Evolutionary conservation across 2,113 vertebrate genomes (phyloP).

Genomic region (Tachysurus vachellii): DNA sequence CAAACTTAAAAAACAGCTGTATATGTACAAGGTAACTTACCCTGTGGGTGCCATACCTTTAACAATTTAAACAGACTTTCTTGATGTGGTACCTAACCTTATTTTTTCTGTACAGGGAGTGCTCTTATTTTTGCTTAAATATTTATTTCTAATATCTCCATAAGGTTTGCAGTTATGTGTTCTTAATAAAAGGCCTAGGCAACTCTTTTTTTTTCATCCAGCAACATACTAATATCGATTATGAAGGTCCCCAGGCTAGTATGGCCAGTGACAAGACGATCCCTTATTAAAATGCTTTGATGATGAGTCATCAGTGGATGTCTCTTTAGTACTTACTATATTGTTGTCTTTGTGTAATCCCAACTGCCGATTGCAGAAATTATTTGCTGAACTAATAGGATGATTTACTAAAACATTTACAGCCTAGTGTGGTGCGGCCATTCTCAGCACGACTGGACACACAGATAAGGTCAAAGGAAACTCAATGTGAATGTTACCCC

Average conservation of each 20-base stretch:
- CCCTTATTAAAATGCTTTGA: slow-evolving; percentile 55
- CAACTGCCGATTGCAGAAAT: slow-evolving; percentile 27
- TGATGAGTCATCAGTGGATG: slow-evolving; percentile 43
- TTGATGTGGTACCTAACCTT: slow-evolving; percentile 36
- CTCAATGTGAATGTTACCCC: slow-evolving; percentile 43
- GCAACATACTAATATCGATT: slow-evolving; percentile 38
- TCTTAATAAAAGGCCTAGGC: slow-evolving; percentile 33
- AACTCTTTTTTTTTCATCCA: neutral
- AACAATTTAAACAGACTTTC: slow-evolving; percentile 34
- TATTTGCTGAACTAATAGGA: slow-evolving; percentile 17
- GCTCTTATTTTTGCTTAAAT: slow-evolving; percentile 31
- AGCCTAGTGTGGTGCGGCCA: slow-evolving; percentile 14
- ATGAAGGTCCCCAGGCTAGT: slow-evolving; percentile 31
- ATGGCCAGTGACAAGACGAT: slow-evolving; percentile 42
- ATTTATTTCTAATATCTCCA: slow-evolving; percentile 34
- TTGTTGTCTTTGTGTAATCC: neutral
- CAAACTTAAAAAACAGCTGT: slow-evolving; percentile 76
- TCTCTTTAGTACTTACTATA: slow-evolving; percentile 37
- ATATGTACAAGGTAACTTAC: slow-evolving; percentile 53
- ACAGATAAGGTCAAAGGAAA: slow-evolving; percentile 40
- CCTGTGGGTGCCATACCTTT: slow-evolving; percentile 51
- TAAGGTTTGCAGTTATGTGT: slow-evolving; percentile 15
- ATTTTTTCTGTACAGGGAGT: slow-evolving; percentile 22
- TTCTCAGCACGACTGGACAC: slow-evolving; percentile 47
- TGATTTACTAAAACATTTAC: slow-evolving; percentile 54